Evolutionary conservation across 2,113 vertebrate species (phyloP).

Genomic region (Oreochromis spilurus): DNA sequence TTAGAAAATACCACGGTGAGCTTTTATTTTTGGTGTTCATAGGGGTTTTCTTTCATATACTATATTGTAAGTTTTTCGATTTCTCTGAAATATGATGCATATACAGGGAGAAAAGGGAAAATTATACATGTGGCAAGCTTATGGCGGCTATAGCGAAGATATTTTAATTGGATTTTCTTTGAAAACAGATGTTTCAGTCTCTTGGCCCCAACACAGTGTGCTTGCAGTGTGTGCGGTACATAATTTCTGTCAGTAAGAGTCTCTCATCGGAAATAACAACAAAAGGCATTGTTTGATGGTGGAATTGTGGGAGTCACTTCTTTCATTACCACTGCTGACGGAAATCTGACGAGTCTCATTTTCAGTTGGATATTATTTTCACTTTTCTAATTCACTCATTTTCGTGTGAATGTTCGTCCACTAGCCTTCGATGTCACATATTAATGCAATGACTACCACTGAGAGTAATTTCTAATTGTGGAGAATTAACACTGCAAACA

Average conservation of each 20-base stretch:
- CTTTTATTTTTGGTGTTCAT: not conserved
- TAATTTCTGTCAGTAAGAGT: not conserved
- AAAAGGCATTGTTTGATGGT: not conserved
- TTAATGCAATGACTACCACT: not conserved
- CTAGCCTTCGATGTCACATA: not conserved
- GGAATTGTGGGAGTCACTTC: not conserved
- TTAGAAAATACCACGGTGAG: not conserved
- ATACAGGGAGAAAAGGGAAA: slow-evolving; percentile 1
- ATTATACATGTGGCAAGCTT: not conserved
- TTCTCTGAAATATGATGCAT: not conserved
- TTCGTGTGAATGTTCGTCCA: not conserved
- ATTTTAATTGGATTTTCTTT: slow-evolving; percentile 20
- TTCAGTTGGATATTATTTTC: not conserved
- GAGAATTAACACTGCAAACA: not conserved
- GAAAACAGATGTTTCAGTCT: not conserved
- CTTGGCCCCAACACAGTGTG: not conserved
- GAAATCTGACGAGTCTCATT: not conserved
- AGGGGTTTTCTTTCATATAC: not conserved
- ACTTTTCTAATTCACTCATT: not conserved
- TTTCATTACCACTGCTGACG: not conserved
- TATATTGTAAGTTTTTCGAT: not conserved
- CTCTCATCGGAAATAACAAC: not conserved
- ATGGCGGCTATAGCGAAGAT: not conserved
- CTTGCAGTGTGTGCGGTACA: not conserved
- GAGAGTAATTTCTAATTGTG: not conserved